These are phyloP conservation scores for Automeris io DNA, from an alignment of 2,888 invertebrate genomes.

Conservation along the genomic window DNA sequence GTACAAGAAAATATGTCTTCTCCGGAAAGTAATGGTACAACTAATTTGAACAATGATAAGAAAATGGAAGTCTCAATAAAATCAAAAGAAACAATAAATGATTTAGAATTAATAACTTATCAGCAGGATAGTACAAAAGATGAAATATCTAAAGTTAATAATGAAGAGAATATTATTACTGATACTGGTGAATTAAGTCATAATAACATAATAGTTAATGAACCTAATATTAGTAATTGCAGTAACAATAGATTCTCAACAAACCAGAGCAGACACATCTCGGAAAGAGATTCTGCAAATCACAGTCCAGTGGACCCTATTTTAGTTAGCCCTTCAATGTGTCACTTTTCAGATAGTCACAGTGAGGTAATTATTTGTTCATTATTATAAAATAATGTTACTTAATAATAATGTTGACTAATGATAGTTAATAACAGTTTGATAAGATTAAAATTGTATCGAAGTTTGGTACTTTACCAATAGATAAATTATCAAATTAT, in stretches of 20 bases:
- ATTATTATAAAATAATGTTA: conserved; percentile 3
- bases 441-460: not conserved
- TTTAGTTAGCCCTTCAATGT: conserved; percentile 81
- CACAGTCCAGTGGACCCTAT: conserved; percentile 86
- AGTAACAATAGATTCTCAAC: conserved; percentile 52
- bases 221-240: conserved; percentile 50
- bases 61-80: not conserved
- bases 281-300: conserved; percentile 84
- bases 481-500: conserved; percentile 5
- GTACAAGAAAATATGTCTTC: conserved; percentile 26
- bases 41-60: conserved; percentile 2
- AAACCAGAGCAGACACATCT: conserved; percentile 53
- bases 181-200: conserved; percentile 46
- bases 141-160: conserved; percentile 35
- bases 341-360: conserved; percentile 82
- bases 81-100: conserved; percentile 27
- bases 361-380: conserved; percentile 72
- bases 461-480: conserved; percentile 4
- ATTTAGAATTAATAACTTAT: conserved; percentile 27
- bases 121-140: conserved; percentile 38
- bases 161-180: conserved; percentile 33
- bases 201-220: conserved; percentile 48
- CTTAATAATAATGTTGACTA: not conserved
- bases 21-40: conserved; percentile 27
- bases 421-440: not conserved